phyloP scores from a whole-genome alignment of 2,113 vertebrate species.

The Balaenoptera acutorostrata region DNA sequence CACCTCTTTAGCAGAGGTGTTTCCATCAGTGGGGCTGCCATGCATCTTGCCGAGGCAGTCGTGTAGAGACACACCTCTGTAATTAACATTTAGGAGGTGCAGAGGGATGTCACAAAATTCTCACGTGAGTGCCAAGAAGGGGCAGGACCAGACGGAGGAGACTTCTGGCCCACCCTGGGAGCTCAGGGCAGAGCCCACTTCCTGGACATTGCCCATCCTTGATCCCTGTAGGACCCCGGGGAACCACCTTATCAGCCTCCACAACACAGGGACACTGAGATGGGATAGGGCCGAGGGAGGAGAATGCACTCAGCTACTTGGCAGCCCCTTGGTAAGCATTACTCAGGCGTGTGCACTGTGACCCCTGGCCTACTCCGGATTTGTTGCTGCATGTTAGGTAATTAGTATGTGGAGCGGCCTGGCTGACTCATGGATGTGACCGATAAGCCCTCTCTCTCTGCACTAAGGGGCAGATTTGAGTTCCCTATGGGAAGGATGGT shows the following conservation, averaged over 20 bases:
- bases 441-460: neutral
- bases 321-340: neutral
- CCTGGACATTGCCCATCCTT: neutral
- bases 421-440: neutral
- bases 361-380: slow-evolving; percentile 39
- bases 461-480: neutral
- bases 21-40: neutral
- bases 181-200: neutral
- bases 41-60: neutral
- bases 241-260: neutral
- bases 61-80: neutral
- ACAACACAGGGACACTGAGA: neutral
- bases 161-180: neutral
- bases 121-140: neutral
- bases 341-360: neutral
- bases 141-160: neutral
- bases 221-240: neutral
- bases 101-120: neutral
- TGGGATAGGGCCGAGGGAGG: rapidly evolving
- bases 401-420: neutral
- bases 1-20: neutral
- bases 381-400: neutral
- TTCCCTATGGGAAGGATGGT: neutral
- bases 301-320: neutral
- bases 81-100: neutral